These are phyloP conservation scores for Zaprionus obscuricornis DNA, from an alignment of 2,888 invertebrate genomes.

Conservation along the genomic window DNA sequence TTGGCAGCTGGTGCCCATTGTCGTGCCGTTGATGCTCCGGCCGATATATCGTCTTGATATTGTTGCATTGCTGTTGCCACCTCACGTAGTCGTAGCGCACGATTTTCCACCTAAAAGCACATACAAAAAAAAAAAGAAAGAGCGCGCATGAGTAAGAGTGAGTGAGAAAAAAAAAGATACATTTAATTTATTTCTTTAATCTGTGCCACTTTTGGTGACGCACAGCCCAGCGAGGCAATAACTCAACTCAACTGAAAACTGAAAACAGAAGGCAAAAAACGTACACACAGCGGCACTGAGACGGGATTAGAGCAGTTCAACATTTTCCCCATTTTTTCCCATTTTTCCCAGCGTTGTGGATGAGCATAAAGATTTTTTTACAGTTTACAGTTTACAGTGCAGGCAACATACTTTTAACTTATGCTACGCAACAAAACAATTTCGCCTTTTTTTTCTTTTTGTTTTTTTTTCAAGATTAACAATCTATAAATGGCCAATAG, in stretches of 20 bases:
- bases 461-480: conserved; percentile 15
- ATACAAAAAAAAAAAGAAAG: conserved; percentile 9
- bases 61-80: conserved; percentile 83
- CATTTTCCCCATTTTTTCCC: no score
- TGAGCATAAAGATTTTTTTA: neutral
- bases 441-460: conserved; percentile 1
- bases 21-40: conserved; percentile 69
- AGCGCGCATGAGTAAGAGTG: conserved; percentile 9
- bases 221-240: conserved; percentile 55
- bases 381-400: no score
- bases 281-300: neutral
- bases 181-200: conserved; percentile 75
- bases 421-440: no score
- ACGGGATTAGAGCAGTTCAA: conserved; percentile 31
- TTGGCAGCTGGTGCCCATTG: conserved; percentile 67
- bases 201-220: conserved; percentile 70
- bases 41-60: conserved; percentile 83
- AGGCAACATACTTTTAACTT: no score
- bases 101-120: conserved; percentile 90
- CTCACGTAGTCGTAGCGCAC: conserved; percentile 89
- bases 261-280: conserved; percentile 16
- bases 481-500: conserved; percentile 29
- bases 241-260: conserved; percentile 61
- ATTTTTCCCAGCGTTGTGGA: no score
- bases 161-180: conserved; percentile 23